These are phyloP conservation scores for Reticulitermes speratus DNA, from an alignment of 1,140 invertebrate species.

Conservation along the genomic window DNA sequence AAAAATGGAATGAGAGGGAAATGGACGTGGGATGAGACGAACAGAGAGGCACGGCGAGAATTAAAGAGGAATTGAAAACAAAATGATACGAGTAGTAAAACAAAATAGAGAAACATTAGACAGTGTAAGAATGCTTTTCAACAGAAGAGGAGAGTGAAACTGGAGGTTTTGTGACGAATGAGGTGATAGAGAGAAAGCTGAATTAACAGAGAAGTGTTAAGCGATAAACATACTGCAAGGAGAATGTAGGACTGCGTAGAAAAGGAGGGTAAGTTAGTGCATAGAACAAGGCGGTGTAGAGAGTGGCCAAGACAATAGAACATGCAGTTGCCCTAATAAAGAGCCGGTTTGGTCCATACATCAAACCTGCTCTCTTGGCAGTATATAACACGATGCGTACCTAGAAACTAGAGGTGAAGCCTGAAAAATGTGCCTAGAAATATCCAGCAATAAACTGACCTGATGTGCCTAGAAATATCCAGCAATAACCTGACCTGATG, in stretches of 20 bases:
- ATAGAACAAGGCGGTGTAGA: not conserved
- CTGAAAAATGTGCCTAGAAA: no score
- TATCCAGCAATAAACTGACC: no score
- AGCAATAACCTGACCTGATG: no score
- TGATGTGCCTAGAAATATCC: no score
- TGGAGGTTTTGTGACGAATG: not conserved
- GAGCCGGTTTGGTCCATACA: not conserved
- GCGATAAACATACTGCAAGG: not conserved
- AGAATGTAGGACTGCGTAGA: not conserved
- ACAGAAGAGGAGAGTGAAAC: not conserved
- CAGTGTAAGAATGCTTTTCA: not conserved
- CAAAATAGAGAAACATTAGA: not conserved
- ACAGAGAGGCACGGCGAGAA: not conserved
- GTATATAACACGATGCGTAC: no score
- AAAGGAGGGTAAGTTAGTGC: not conserved
- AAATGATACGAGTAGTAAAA: not conserved
- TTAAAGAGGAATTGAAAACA: conserved; percentile 9
- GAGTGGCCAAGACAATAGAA: not conserved
- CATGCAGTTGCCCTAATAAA: not conserved
- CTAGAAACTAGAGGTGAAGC: no score
- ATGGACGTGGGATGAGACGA: not conserved
- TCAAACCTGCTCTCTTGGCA: not conserved
- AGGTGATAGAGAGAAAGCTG: not conserved
- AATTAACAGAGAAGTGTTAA: not conserved
- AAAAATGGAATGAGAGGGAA: conserved; percentile 11